Percentiles rank a stretch among this genome's conserved stretches.
These are phyloP conservation scores for Ophioninae sp. DNA, from an alignment of 2,888 invertebrate genomes.

Conservation along the genomic window DNA sequence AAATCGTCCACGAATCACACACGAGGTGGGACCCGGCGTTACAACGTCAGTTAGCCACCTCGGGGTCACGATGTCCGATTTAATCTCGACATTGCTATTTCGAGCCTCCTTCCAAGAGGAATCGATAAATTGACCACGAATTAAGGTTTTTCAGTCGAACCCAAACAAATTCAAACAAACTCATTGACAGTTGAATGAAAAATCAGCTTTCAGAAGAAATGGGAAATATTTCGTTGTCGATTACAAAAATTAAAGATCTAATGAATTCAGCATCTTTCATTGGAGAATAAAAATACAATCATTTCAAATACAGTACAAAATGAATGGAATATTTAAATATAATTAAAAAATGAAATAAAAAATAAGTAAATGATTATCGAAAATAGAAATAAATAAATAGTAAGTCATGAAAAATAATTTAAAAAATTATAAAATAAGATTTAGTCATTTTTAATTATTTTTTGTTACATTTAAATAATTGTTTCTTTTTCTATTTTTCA, in stretches of 20 bases:
- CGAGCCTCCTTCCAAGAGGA: not conserved
- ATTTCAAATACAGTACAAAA: not conserved
- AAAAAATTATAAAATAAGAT: too few relatives aligned
- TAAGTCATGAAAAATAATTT: too few relatives aligned
- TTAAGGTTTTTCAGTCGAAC: slow-evolving; percentile 16
- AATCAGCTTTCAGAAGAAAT: not conserved
- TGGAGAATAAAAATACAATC: not conserved
- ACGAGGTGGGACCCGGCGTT: slow-evolving; percentile 2
- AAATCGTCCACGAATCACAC: not conserved
- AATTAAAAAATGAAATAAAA: too few relatives aligned
- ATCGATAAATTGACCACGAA: slow-evolving; percentile 24
- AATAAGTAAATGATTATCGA: not conserved
- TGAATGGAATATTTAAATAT: too few relatives aligned
- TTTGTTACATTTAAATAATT: too few relatives aligned
- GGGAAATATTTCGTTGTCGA: too few relatives aligned
- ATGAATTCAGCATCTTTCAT: not conserved
- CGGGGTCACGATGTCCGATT: slow-evolving; percentile 29
- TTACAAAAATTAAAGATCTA: not conserved
- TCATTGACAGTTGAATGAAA: not conserved
- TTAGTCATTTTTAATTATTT: too few relatives aligned
- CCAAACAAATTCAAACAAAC: not conserved
- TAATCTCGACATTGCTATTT: slow-evolving; percentile 46
- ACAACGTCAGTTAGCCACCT: not conserved
- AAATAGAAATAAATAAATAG: not conserved
- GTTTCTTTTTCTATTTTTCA: too few relatives aligned